Evolutionary conservation across 2,888 invertebrate genomes (phyloP).

Genomic region (Cerastoderma edule): DNA sequence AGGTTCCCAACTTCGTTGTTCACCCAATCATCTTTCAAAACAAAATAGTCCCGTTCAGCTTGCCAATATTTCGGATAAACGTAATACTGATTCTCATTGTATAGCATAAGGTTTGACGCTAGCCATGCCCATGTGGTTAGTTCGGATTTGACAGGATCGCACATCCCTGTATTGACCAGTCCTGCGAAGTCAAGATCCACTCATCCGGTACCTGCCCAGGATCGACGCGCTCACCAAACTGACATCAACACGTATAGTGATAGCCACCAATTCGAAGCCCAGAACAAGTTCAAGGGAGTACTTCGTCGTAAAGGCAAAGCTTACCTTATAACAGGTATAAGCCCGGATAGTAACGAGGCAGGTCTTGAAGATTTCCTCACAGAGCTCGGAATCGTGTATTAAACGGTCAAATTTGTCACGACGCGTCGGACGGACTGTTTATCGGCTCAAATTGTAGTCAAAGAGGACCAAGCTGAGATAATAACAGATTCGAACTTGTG

Average conservation of each 20-base stretch:
- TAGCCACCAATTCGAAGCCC: background rate
- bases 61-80: no score
- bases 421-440: conserved; percentile 3
- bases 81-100: no score
- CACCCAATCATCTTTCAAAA: no score
- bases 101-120: background rate
- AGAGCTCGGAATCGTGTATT: conserved; percentile 4
- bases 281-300: background rate
- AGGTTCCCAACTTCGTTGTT: no score
- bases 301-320: conserved; percentile 10
- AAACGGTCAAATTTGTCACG: conserved; percentile 8
- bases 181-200: no score
- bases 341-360: background rate
- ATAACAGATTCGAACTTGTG: conserved; percentile 13
- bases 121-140: background rate
- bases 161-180: no score
- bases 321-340: conserved; percentile 2
- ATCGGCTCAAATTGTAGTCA: conserved; percentile 17
- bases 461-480: conserved; percentile 14
- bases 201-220: background rate
- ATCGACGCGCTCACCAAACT: background rate
- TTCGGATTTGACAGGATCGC: background rate
- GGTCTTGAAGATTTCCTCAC: conserved; percentile 13
- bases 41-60: no score
- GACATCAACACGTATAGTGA: background rate